Evolutionary conservation across 2,113 vertebrate species (phyloP).

Genomic region (Psilopogon haemacephalus): DNA sequence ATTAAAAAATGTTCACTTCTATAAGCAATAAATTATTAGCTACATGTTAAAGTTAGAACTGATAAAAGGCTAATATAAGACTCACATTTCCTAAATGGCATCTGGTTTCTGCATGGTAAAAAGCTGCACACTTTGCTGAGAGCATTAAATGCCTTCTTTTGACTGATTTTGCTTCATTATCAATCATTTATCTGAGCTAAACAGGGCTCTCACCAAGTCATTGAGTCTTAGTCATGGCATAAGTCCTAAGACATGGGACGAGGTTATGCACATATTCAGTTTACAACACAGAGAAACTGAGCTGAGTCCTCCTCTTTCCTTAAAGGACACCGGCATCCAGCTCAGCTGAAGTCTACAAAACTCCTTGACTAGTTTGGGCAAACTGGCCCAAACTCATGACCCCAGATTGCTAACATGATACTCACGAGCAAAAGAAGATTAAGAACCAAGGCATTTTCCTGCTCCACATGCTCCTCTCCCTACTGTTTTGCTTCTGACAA

Average conservation of each 20-base stretch:
- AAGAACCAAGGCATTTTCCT: background rate
- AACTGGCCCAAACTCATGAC: rapidly evolving
- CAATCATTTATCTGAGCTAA: background rate
- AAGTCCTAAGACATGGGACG: background rate
- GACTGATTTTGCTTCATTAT: background rate
- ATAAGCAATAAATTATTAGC: background rate
- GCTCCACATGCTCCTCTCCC: background rate
- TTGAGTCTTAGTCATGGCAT: background rate
- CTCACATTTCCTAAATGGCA: background rate
- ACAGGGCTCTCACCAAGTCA: background rate
- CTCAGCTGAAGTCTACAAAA: background rate
- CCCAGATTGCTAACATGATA: background rate
- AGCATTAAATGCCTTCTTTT: background rate
- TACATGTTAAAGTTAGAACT: background rate
- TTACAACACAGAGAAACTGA: background rate
- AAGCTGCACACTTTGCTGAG: background rate
- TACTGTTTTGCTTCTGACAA: background rate
- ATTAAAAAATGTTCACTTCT: background rate
- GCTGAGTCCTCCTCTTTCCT: background rate
- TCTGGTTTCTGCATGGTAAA: background rate
- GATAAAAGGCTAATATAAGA: background rate
- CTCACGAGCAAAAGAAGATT: background rate
- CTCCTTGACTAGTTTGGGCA: background rate
- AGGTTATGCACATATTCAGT: background rate
- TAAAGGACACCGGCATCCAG: background rate